Base-by-base conservation (phyloP, 2,797 vertebrate species). In the Cirrhinus molitorella region DNA sequence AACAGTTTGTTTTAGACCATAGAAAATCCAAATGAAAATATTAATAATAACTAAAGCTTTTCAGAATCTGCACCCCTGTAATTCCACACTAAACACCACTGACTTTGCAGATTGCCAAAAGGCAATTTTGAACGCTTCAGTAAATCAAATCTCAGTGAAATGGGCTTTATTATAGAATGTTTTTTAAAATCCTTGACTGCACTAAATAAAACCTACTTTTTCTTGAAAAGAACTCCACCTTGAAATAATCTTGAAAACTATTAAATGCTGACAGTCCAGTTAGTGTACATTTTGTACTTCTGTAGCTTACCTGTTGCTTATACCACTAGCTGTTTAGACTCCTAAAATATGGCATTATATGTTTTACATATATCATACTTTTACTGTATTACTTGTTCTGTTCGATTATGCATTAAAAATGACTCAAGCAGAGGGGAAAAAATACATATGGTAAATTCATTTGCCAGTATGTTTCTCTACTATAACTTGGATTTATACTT, bases 111-210 rank as follows among this genome's bases (percentile, higher is more conserved):
- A 74, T 74, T 74, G 51, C 31, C 34, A 55, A 5, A 40, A 40
- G 12, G 51, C 72, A 74, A 23, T 74, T 74, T 74, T 74, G 31
- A 57, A 57, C 13, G 21, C 49, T 57, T 74, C 51, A 57, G 31
- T 40, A 51, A 40, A 57, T 74, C 2, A 74, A 37, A 74, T 74
- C 21, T 74, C 14, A 55, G 13, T 23, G 13, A 74, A 55, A 37
- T 57, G 13, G 51, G 2, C 51, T 75, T 75, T 75, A 55, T 75
- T 75, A 37, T 57, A 57, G 3, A 37, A 37, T 4, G 11, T n/a
- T n/a, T 37, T 66, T 73, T 14, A 0, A 16, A 13, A 37, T n/a
- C 19, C 49, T 55, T 55, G 49, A 55, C 31, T n/a, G 31, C 51
- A 23, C 31, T 40, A 75, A 23, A 23, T 57, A 23, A 40, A 57